Evolutionary conservation across 1,140 invertebrate genomes (phyloP).

Genomic region (Lepidurus apus): DNA sequence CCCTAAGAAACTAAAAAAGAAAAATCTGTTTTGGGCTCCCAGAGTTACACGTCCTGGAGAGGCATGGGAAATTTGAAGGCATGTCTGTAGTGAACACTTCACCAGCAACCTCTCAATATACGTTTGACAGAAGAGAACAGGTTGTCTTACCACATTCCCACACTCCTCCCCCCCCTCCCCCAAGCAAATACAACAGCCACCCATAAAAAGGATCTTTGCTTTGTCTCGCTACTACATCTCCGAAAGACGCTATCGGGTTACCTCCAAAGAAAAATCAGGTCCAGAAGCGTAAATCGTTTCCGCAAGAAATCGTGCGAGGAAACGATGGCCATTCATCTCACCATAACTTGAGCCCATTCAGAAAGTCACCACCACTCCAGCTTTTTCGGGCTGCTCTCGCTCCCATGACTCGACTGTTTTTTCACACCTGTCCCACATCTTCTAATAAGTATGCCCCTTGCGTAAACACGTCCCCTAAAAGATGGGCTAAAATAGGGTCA

Average conservation of each 20-base stretch:
- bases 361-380: not conserved
- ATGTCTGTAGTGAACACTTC: too few species aligned
- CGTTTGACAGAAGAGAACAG: constrained; percentile 1
- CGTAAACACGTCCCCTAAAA: too few species aligned
- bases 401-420: not conserved
- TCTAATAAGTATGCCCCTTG: too few species aligned
- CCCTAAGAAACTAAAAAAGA: too few species aligned
- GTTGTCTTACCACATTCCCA: constrained; percentile 13
- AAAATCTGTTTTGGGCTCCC: too few species aligned
- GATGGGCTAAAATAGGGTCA: too few species aligned
- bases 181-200: not conserved
- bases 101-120: not conserved
- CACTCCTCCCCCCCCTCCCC: not conserved
- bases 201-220: not conserved
- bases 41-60: too few species aligned
- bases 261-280: not conserved
- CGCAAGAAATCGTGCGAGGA: constrained; percentile 3
- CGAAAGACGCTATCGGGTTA: not conserved
- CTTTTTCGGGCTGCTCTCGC: not conserved
- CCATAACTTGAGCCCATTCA: not conserved
- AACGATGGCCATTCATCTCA: not conserved
- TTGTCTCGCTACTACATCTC: not conserved
- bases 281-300: not conserved
- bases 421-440: constrained; percentile 4
- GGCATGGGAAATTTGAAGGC: too few species aligned